Conservation (phyloP, 1,140 invertebrate genomes). For the Lepidurus arcticus region DNA sequence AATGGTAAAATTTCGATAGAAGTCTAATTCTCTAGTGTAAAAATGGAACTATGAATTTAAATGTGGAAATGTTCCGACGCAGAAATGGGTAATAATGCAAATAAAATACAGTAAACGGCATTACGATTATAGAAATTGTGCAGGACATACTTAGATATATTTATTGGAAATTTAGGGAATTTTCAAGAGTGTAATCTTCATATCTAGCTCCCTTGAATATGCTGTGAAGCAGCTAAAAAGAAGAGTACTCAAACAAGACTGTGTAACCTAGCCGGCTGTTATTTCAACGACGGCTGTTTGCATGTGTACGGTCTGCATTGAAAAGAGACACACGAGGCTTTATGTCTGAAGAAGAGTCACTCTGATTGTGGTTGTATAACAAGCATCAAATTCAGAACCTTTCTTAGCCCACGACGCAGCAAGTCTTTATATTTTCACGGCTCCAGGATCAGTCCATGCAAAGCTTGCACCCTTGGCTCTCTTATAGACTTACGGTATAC, state of each 20-base stretch:
- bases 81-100: too few relatives aligned
- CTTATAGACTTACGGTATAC: background rate
- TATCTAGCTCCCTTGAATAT: too few relatives aligned
- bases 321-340: background rate
- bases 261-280: background rate
- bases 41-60: too few relatives aligned
- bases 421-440: background rate
- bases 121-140: too few relatives aligned
- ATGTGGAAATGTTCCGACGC: too few relatives aligned
- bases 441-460: background rate
- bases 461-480: background rate
- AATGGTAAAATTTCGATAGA: too few relatives aligned
- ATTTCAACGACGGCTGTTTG: background rate
- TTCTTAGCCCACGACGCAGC: background rate
- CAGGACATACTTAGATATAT: too few relatives aligned
- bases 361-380: slow-evolving; percentile 22
- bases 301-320: slow-evolving; percentile 14
- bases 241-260: background rate
- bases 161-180: too few relatives aligned
- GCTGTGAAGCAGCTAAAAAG: too few relatives aligned
- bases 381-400: background rate
- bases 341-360: slow-evolving; percentile 15
- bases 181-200: too few relatives aligned
- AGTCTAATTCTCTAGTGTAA: too few relatives aligned
- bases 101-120: too few relatives aligned